Evolutionary conservation across 2,888 invertebrate genomes (phyloP), one percentile per base, ranked within the genome.

Genomic region (Cotesia congregata): DNA sequence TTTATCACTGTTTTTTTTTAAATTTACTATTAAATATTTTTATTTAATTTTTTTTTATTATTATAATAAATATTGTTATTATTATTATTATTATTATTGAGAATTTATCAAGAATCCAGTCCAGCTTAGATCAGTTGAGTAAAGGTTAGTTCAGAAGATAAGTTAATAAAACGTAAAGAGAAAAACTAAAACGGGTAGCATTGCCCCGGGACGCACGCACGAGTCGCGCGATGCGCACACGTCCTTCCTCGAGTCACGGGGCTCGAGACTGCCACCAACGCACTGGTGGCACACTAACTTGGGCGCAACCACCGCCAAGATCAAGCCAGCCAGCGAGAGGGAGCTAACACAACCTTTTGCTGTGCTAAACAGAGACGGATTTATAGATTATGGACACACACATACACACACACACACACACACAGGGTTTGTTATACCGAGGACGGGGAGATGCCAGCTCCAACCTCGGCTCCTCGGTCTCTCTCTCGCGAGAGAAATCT

Each of bases 301-400:
- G 68, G 61, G 72, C 67, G 76, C 70, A 64, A 59, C 62, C 62
- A 67, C 68, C 64, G 59, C 20, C 61, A 20, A 61, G 59, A 20
- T 50, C 50, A 50, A 50, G 30, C 30, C 30, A 50, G 50, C 50
- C 50, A 74, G 72, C 77, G 72, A 80, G 76, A 75, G 78, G 75
- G 77, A 80, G 79, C 30, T 30, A 3, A 30, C 30, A 30, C 30
- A 30, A 30, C 30, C 30, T 30, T 30, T 30, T 30, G 30, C 30
- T 78, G 74, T 72, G 78, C 75, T 77, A 77, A 78, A 75, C 67
- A 60, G 61, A 74, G 77, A 76, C 50, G 7, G 40, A 64, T 39
- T 30, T 62, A 69, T 41, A 50, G 50, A 50, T 7, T 50, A 50
- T 50, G 50, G 12, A 3, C 4, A 30, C 30, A 30, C 30, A 30